A percentile compares a stretch with the other conserved stretches of the same genome.
Conservation (phyloP, 2,888 invertebrate species). For the Acrocera orbiculus region DNA sequence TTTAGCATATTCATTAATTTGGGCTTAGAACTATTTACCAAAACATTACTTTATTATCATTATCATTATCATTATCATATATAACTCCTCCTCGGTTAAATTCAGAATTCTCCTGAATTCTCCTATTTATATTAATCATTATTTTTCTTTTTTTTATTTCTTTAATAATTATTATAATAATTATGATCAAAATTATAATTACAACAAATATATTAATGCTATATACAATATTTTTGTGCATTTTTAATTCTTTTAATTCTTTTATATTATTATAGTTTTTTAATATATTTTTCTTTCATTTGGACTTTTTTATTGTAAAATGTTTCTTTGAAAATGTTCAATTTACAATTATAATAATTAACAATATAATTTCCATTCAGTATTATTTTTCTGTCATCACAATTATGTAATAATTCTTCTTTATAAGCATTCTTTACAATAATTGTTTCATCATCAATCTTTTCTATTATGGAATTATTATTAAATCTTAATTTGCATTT, state of each 20-base stretch:
- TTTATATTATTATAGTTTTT: neutral
- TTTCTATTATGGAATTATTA: no score
- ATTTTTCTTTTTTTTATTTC: neutral
- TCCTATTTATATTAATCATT: conserved; percentile 1
- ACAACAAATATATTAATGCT: neutral
- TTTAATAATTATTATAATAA: neutral
- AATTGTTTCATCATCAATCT: conserved; percentile 4
- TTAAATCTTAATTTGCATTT: conserved; percentile 3
- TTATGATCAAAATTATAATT: neutral
- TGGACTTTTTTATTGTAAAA: conserved; percentile 1
- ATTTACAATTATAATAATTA: conserved; percentile 8
- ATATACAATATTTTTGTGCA: conserved; percentile 2
- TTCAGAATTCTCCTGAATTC: conserved; percentile 5
- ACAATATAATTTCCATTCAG: conserved; percentile 7
- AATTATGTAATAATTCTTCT: conserved; percentile 6
- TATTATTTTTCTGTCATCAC: conserved; percentile 6
- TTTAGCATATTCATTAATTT: no score
- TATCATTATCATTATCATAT: no score
- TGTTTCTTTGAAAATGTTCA: conserved; percentile 7
- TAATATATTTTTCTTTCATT: neutral
- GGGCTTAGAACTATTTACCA: no score
- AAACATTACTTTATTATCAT: no score
- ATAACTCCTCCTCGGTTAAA: conserved; percentile 7
- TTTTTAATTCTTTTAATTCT: conserved; percentile 4
- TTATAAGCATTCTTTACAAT: conserved; percentile 5